Conservation (phyloP, 1,140 invertebrate species). For the Drosophila watanabei region DNA sequence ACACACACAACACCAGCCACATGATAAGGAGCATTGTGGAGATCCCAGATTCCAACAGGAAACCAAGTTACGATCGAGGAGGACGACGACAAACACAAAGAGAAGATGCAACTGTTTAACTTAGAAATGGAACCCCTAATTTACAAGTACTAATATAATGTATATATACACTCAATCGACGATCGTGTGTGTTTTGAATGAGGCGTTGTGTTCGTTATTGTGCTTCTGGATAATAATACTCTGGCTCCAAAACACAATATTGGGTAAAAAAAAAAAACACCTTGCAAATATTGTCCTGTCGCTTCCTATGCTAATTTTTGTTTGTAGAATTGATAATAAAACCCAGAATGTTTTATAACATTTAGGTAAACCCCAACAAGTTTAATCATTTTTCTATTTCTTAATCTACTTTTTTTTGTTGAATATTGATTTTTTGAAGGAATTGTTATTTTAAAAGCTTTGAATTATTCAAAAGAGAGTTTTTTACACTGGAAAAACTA, state of each 20-base stretch:
- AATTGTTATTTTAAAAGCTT: too few relatives aligned
- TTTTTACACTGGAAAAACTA: too few relatives aligned
- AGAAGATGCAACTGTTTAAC: constrained; percentile 28
- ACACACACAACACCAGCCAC: background rate
- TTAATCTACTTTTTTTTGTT: too few relatives aligned
- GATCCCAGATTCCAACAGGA: background rate
- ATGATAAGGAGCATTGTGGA: background rate
- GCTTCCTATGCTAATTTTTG: constrained; percentile 21
- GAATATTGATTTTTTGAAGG: too few relatives aligned
- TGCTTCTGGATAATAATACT: constrained; percentile 3
- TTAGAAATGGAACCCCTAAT: constrained; percentile 25
- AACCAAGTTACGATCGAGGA: background rate
- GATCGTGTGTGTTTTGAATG: constrained; percentile 10
- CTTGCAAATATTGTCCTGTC: constrained; percentile 4
- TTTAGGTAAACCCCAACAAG: background rate
- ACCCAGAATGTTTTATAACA: constrained; percentile 1
- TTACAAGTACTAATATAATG: constrained; percentile 61
- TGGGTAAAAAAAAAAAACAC: background rate
- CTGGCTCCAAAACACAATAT: background rate
- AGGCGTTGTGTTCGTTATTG: background rate
- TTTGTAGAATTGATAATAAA: constrained; percentile 23
- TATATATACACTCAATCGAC: constrained; percentile 59
- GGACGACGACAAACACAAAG: constrained; percentile 9
- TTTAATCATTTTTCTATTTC: too few relatives aligned
- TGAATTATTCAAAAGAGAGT: too few relatives aligned